Evolutionary conservation across 2,797 vertebrate species (phyloP).

Genomic region (Centropyge bicolor): DNA sequence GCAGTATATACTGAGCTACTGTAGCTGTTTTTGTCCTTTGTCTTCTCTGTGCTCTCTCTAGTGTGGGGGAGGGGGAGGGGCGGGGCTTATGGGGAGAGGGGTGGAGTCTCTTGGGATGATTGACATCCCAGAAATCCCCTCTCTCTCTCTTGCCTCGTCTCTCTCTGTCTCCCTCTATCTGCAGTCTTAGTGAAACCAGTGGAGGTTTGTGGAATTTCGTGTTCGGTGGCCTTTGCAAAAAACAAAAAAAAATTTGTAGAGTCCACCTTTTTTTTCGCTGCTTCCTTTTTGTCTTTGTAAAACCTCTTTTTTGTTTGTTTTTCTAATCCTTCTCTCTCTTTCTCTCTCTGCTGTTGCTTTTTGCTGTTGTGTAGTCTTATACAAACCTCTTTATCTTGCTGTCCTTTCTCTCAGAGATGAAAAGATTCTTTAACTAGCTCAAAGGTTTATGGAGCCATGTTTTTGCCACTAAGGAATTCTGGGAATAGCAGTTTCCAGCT

Average conservation of each 20-base stretch:
- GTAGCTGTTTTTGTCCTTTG: constrained; percentile 99
- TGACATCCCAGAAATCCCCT: constrained; percentile 18
- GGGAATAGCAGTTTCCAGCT: constrained; percentile 91
- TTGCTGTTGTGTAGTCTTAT: constrained; percentile 97
- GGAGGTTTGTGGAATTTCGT: constrained; percentile 99
- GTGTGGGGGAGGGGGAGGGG: constrained; percentile 82
- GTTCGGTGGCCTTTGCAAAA: constrained; percentile 96
- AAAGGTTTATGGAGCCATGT: constrained; percentile 98
- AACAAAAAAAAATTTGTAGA: constrained; percentile 82
- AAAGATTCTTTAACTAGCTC: constrained; percentile 99
- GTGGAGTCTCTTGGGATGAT: constrained; percentile 15
- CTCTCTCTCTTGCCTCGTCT: constrained; percentile 53
- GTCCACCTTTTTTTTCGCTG: constrained; percentile 95
- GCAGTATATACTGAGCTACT: constrained; percentile 99
- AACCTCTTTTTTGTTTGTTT: constrained; percentile 53
- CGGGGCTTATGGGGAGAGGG: constrained; percentile 41
- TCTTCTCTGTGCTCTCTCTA: constrained; percentile 99
- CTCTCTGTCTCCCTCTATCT: constrained; percentile 74
- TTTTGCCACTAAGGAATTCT: constrained; percentile 94
- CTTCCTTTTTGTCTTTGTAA: constrained; percentile 96
- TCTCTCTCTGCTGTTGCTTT: constrained; percentile 95
- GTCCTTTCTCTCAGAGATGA: constrained; percentile 94
- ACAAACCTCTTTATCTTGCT: constrained; percentile 89
- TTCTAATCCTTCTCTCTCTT: constrained; percentile 69
- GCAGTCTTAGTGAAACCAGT: constrained; percentile 99